Evolutionary conservation across 1,140 invertebrate genomes (phyloP), one percentile per base, ranked within the genome.

Genomic region (Metopolophium dirhodum): DNA sequence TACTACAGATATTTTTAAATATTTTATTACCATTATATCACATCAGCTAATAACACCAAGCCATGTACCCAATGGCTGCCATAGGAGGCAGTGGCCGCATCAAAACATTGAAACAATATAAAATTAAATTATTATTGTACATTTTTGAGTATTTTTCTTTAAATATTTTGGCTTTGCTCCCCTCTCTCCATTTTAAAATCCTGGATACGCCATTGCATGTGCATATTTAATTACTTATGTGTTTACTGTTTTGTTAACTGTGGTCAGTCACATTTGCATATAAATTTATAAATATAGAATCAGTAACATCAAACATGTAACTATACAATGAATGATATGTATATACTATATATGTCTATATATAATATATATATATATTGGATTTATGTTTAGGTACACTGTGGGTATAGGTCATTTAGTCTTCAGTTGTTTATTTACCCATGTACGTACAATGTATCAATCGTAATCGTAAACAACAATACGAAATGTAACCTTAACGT

Each of bases 401-500:
- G 26, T n/a, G 14, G n/a, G 61, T 77, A n/a, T 77, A n/a, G 30
- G 83, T 41, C 37, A 37, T 1, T 45, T 85, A 7, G 20, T 85
- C 41, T 45, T 85, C 83, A 85, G 23, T 85, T 45, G 22, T 45
- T 41, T 45, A 45, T 85, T 41, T 41, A 26, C 45, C 41, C 37
- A 11, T 85, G 20, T 51, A 51, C 20, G 18, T 51, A 51, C 0
- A 14, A 83, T 22, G 37, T 85, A 85, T 8, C 83, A 26, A 85
- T 85, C 4, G 35, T 41, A 85, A 85, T 85, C 83, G 86, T 87
- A 30, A 87, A 49, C 23, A 87, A 87, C 26, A 87, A 87, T 47
- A 87, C 14, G 30, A 30, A 45, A 30, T 87, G 23, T 49, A 87
- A 87, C 86, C 41, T 87, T 20, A 87, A 87, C 86, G 26, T 87